A percentile compares a stretch with the other conserved stretches of the same genome.
Evolutionary conservation across 2,113 vertebrate genomes (phyloP).

Genomic region (Propithecus coquereli): DNA sequence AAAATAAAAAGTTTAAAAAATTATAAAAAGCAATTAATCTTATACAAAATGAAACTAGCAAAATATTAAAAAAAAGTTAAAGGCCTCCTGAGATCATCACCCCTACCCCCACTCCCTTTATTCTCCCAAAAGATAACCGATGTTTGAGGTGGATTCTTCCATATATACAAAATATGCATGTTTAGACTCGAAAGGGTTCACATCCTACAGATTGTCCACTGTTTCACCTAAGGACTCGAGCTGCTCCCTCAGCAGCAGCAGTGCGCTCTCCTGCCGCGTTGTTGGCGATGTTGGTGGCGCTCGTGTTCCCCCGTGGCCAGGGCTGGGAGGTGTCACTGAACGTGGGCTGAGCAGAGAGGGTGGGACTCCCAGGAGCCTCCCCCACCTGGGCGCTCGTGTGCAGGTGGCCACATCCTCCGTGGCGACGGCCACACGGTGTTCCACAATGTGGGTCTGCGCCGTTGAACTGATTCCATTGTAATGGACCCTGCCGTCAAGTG

Average conservation of each 20-base stretch:
- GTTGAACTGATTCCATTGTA: accelerated
- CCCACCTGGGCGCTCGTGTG: too few relatives aligned
- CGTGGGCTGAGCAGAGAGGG: background rate
- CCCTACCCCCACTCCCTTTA: background rate
- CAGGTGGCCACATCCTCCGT: too few relatives aligned
- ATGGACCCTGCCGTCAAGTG: background rate
- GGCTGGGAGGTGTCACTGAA: too few relatives aligned
- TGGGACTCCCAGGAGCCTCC: background rate
- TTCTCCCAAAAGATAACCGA: background rate
- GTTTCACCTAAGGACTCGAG: accelerated
- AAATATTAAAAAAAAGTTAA: background rate
- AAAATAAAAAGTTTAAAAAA: background rate
- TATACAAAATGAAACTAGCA: background rate
- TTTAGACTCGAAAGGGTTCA: background rate
- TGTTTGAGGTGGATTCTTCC: background rate
- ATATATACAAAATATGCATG: background rate
- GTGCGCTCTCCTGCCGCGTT: too few relatives aligned
- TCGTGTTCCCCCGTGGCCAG: background rate
- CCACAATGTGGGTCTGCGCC: accelerated
- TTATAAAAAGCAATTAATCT: background rate
- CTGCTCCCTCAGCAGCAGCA: accelerated
- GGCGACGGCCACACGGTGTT: accelerated
- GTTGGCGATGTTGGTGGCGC: background rate
- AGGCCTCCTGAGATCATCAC: background rate
- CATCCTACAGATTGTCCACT: background rate